Base-by-base conservation (phyloP, 2,888 invertebrate species). In the Torymus texanus region DNA sequence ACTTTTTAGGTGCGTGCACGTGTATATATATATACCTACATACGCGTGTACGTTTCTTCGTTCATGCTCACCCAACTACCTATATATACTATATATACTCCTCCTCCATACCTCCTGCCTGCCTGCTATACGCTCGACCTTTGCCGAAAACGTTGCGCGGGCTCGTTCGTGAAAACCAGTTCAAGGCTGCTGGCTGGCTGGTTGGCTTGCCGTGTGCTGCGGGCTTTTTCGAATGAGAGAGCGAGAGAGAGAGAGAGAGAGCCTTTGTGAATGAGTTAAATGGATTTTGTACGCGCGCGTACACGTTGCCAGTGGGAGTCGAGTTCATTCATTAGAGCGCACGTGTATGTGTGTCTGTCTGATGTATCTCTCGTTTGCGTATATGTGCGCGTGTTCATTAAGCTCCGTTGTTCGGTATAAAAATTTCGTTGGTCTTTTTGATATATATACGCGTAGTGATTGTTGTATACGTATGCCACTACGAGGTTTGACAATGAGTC, bases 261-360 rank as follows among this genome's bases (percentile, higher is more conserved):
- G 62, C 61, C 74, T 81, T 81, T 78, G 81, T 81, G 81, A 81
- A 81, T 81, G 81, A 78, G 78, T 79, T 65, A 73, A 81, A 78
- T 77, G 77, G 75, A 81, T 80, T 80, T 80, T 66, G 80, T 77
- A 78, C 75, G 75, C 66, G 62, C 75, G 65, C 61, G 41, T 3
- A 3, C 24, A 5, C 29, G 29, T 5, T 29, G 29, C 29, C 29
- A 3, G 29, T 29, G 56, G 70, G 29, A 18, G 66, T 70, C 81
- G 63, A 78, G 81, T 79, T 81, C 79, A 79, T 81, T 79, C 79
- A 81, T 77, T 81, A 81, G 78, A 16, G 53, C 70, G 29, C 29
- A 29, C 29, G 29, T 29, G 29, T 29, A 3, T 29, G 29, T 78
- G 58, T 68, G n/a, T 70, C 16, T 62, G 72, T 59, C 70, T 67